A percentile compares a stretch with the other conserved stretches of the same genome.
Evolutionary conservation across 2,797 vertebrate species (phyloP).

Genomic region (Tympanoctomys barrerae): DNA sequence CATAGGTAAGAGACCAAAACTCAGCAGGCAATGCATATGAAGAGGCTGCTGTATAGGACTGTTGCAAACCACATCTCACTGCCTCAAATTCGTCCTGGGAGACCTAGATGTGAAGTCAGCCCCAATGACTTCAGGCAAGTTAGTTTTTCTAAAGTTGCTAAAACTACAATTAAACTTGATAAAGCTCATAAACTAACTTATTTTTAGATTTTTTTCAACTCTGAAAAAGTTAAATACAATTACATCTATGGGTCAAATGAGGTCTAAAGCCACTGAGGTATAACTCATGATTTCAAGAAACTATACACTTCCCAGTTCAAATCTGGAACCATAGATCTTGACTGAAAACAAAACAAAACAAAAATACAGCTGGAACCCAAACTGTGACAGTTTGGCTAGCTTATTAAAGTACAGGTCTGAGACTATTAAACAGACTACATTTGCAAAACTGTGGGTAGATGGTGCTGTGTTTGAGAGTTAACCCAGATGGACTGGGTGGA

Average conservation of each 20-base stretch:
- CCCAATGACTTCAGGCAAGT: not conserved
- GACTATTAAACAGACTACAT: slow-evolving; percentile 57
- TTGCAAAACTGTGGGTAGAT: not conserved
- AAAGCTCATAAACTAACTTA: not conserved
- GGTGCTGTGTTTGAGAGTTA: slow-evolving; percentile 55
- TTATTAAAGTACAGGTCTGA: slow-evolving; percentile 58
- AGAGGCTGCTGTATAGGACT: not conserved
- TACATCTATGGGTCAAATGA: slow-evolving; percentile 26
- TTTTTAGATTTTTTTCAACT: not conserved
- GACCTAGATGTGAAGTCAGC: not conserved
- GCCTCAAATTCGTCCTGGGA: not conserved
- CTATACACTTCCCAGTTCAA: slow-evolving; percentile 9
- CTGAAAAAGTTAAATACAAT: slow-evolving; percentile 42
- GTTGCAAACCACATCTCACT: not conserved
- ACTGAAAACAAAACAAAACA: slow-evolving; percentile 54
- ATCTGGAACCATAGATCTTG: slow-evolving; percentile 34
- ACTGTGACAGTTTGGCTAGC: slow-evolving; percentile 40
- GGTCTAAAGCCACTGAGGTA: not conserved
- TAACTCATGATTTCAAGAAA: slow-evolving; percentile 42
- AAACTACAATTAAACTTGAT: not conserved
- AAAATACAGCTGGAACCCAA: slow-evolving; percentile 46
- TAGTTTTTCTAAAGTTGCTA: not conserved
- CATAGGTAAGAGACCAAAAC: not conserved
- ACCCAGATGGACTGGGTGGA: slow-evolving; percentile 74
- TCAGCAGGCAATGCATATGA: not conserved